phyloP scores from a whole-genome alignment of 2,113 vertebrate species.

The Pionites leucogaster region DNA sequence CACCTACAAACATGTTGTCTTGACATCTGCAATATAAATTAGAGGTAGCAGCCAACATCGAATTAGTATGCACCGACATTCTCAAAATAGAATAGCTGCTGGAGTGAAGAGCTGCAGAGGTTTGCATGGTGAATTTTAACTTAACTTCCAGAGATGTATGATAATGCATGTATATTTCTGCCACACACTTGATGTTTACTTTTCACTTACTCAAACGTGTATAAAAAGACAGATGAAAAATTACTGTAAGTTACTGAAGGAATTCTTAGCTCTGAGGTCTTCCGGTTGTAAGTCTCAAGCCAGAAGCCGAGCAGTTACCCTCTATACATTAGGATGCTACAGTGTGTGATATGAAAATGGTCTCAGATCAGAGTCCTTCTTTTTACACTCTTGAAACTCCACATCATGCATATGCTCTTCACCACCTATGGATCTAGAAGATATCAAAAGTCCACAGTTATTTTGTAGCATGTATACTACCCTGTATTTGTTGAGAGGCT shows the following conservation, averaged over 20 bases:
- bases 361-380: neutral
- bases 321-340: neutral
- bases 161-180: neutral
- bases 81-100: neutral
- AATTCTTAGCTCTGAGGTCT: neutral
- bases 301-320: neutral
- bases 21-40: neutral
- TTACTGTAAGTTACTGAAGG: neutral
- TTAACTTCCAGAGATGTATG: neutral
- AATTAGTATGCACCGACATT: neutral
- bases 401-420: neutral
- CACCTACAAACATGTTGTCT: neutral
- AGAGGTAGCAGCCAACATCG: rapidly evolving
- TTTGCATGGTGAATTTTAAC: neutral
- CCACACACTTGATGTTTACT: neutral
- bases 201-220: neutral
- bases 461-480: neutral
- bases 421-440: neutral
- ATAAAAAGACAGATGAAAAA: neutral
- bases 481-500: neutral
- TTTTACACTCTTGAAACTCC: neutral
- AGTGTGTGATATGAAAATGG: neutral
- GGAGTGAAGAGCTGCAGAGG: neutral
- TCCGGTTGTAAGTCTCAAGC: neutral
- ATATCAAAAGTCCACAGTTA: neutral